These are phyloP conservation scores for Catocala fraxini DNA, from an alignment of 2,888 invertebrate species.

Conservation along the genomic window DNA sequence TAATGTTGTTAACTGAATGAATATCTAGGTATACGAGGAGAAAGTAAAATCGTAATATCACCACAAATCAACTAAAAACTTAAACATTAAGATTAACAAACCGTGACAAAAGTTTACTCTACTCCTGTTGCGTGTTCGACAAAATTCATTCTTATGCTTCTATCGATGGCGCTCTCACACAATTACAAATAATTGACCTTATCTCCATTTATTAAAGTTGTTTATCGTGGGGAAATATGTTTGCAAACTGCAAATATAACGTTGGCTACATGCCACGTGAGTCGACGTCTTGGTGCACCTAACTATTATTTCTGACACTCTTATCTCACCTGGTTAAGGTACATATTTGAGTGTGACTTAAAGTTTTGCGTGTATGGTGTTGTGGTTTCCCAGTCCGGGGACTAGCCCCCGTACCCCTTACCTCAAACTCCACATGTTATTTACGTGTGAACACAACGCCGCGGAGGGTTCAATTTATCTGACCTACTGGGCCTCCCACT, in stretches of 20 bases:
- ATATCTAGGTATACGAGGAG: too few species aligned
- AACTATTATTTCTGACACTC: constrained; percentile 21
- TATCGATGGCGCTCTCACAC: constrained; percentile 40
- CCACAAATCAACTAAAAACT: constrained; percentile 69
- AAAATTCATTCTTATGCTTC: constrained; percentile 76
- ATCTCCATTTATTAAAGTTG: constrained; percentile 61
- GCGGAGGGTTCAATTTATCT: constrained; percentile 87
- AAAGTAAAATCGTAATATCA: constrained; percentile 37
- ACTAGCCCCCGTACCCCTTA: constrained; percentile 67
- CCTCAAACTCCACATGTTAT: constrained; percentile 85
- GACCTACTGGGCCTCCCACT: constrained; percentile 86
- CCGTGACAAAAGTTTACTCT: constrained; percentile 82
- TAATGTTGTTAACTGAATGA: constrained; percentile 13
- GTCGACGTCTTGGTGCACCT: constrained; percentile 41
- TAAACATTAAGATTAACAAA: constrained; percentile 80
- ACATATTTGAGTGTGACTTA: constrained; percentile 34
- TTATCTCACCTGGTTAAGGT: constrained; percentile 55
- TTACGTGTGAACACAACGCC: constrained; percentile 87
- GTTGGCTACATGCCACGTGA: constrained; percentile 65
- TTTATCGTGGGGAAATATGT: constrained; percentile 59
- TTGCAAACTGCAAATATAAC: constrained; percentile 67
- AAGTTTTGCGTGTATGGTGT: constrained; percentile 26
- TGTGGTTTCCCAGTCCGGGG: constrained; percentile 53
- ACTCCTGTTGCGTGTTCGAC: constrained; percentile 81
- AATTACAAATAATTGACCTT: constrained; percentile 52